Percentiles rank a stretch among this genome's conserved stretches.
phyloP scores from a whole-genome alignment of 2,888 invertebrate genomes.

The Trimorus sp. region DNA sequence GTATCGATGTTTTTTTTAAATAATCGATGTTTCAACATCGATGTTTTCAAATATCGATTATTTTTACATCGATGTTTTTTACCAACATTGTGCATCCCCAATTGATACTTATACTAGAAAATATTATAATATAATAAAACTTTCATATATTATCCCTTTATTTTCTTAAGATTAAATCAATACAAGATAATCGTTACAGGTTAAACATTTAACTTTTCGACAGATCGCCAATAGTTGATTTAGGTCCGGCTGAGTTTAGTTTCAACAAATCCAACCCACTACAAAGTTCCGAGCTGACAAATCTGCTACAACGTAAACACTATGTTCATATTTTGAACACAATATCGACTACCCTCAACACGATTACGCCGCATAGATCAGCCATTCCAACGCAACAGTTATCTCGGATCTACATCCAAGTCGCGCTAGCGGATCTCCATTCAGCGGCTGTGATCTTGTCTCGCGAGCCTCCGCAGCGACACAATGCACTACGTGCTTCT shows the following conservation, averaged over 20 bases:
- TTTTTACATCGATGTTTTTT: conserved; percentile 26
- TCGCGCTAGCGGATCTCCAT: conserved; percentile 6
- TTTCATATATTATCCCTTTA: too few relatives aligned
- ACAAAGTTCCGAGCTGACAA: too few relatives aligned
- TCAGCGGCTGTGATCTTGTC: conserved; percentile 47
- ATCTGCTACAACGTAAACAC: conserved; percentile 5
- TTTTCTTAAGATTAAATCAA: too few relatives aligned
- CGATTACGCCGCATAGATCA: conserved; percentile 33
- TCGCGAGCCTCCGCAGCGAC: conserved; percentile 12
- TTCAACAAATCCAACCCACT: too few relatives aligned
- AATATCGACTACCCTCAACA: conserved; percentile 34
- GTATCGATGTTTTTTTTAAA: not conserved
- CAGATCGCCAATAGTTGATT: too few relatives aligned
- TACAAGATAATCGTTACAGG: too few relatives aligned
- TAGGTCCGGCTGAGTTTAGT: too few relatives aligned
- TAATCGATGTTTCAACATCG: conserved; percentile 18
- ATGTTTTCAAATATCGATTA: conserved; percentile 20
- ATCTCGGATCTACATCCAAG: conserved; percentile 15
- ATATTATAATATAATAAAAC: too few relatives aligned
- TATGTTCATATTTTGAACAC: conserved; percentile 19
- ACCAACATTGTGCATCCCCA: conserved; percentile 29
- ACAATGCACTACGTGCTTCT: conserved; percentile 55
- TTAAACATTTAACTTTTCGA: too few relatives aligned
- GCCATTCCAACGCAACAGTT: conserved; percentile 29
- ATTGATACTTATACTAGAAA: too few relatives aligned